These are phyloP conservation scores for Neolamprologus devosi DNA, from an alignment of 2,113 vertebrate genomes.

Conservation along the genomic window DNA sequence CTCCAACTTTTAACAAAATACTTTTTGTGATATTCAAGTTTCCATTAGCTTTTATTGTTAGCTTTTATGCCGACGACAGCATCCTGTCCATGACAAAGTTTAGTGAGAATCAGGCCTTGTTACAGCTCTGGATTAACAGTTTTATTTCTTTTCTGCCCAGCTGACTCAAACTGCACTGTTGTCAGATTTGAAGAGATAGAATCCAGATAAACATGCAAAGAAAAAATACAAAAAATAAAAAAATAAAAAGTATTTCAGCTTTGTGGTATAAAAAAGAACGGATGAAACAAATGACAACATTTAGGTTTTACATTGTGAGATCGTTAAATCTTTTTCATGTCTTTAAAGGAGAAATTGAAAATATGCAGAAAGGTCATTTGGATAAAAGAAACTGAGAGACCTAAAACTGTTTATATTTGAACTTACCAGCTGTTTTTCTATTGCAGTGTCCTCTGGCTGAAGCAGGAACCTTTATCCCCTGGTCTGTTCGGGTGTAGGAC, in stretches of 20 bases:
- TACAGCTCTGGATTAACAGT: not conserved
- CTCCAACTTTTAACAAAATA: not conserved
- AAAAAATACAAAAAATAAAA: accelerated
- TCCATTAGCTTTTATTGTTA: not conserved
- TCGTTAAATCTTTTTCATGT: not conserved
- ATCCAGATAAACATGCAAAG: not conserved
- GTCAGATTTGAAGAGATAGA: not conserved
- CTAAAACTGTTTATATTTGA: not conserved
- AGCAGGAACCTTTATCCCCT: not conserved
- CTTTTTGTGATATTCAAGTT: not conserved
- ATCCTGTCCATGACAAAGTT: not conserved
- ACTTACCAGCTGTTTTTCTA: not conserved
- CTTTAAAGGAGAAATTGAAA: not conserved
- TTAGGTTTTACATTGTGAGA: not conserved
- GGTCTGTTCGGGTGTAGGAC: not conserved
- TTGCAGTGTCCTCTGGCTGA: not conserved
- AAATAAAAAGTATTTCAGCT: not conserved
- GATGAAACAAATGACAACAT: not conserved
- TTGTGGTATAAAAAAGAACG: not conserved
- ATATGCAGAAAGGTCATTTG: not conserved
- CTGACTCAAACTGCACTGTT: not conserved
- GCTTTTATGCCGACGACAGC: not conserved
- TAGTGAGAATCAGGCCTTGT: not conserved
- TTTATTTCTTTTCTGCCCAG: not conserved
- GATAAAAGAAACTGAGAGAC: not conserved